Base-by-base conservation (phyloP, 2,888 invertebrate genomes). In the Iphiclides podalirius region DNA sequence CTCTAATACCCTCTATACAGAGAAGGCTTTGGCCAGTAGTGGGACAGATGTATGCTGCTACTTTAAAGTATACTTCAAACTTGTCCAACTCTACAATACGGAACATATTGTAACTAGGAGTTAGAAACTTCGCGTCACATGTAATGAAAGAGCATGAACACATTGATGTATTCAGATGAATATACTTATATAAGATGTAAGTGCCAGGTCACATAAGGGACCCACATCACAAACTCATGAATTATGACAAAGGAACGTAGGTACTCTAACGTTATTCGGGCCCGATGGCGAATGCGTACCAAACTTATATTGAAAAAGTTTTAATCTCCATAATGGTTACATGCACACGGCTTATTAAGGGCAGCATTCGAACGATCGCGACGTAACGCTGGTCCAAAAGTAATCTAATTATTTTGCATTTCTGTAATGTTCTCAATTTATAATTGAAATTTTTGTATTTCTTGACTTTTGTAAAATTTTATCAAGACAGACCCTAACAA, bases 231-330 rank as follows among this genome's bases (percentile, higher is more conserved):
- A 49, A 38, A 26, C 17, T 44, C 26, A 26, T 39, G 23, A 23
- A 48, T 48, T 37, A 43, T 37, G 31, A 49, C 37, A 23, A 37
- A 31, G 42, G 15, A 38, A 36, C 28, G 38, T n/a, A n/a, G n/a
- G n/a, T 31, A 26, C 35, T 48, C n/a, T 34, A 9, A 4, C 33
- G 20, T 4, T 26, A 42, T 42, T 41, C 36, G 13, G 26, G 33
- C 31, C n/a, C 17, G 40, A 16, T 34, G 11, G 15, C 26, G 39
- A 31, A 31, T 26, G 12, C 38, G 43, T 20, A 20, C 35, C 40
- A 9, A 51, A 51, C 14, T 51, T 51, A 51, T 40, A 51, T 51
- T 51, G 50, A 51, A 45, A 45, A 45, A 45, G 40, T 51, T 44
- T 41, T 51, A 51, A 51, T 51, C 36, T 28, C n/a, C 34, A 45